Evolutionary conservation across 2,797 vertebrate genomes (phyloP).

Genomic region (Coranthus polyacanthus): DNA sequence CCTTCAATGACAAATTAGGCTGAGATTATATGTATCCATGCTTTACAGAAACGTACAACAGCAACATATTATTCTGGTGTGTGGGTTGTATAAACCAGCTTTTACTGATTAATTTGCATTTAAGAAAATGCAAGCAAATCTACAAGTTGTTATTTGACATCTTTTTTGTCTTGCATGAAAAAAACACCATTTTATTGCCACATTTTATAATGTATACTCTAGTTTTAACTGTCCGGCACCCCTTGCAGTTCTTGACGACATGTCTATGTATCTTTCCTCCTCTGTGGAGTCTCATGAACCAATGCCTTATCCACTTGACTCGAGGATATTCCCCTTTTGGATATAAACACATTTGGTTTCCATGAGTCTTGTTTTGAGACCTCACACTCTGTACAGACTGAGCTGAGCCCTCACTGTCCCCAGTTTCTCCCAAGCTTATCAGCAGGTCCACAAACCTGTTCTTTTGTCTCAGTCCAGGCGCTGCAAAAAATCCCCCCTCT

Average conservation of each 20-base stretch:
- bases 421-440: conserved; percentile 56
- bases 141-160: no score
- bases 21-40: no score
- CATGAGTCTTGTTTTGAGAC: conserved; percentile 48
- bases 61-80: no score
- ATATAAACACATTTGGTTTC: conserved; percentile 49
- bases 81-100: no score
- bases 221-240: conserved; percentile 1
- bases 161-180: no score
- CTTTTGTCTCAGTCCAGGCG: conserved; percentile 56
- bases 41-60: no score
- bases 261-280: conserved; percentile 11
- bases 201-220: neutral
- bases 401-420: conserved; percentile 55
- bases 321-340: conserved; percentile 13
- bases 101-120: no score
- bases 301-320: conserved; percentile 38
- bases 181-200: neutral
- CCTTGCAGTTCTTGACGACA: neutral
- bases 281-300: conserved; percentile 33
- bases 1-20: no score
- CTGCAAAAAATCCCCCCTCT: conserved; percentile 31
- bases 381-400: conserved; percentile 23
- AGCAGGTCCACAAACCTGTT: conserved; percentile 60
- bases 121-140: no score